Evolutionary conservation across 1,140 invertebrate species (phyloP).

Genomic region (Charaxes varanes): DNA sequence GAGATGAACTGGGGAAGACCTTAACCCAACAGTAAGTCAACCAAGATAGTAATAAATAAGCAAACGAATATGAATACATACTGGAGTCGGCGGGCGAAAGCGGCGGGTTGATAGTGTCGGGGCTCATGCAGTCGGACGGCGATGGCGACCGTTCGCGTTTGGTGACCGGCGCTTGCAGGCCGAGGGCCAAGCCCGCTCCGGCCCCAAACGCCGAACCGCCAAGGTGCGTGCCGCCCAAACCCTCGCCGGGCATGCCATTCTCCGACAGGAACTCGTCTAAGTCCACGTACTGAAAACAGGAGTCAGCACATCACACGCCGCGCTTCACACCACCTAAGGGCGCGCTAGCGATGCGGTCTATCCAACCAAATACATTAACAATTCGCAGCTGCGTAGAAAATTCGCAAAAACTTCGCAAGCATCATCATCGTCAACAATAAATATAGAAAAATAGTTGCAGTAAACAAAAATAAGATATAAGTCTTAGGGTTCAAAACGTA

Average conservation of each 20-base stretch:
- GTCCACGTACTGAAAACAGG: constrained; percentile 90
- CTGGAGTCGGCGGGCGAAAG: constrained; percentile 88
- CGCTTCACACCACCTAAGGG: constrained; percentile 11
- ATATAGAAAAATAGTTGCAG: constrained; percentile 4
- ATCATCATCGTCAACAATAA: not conserved
- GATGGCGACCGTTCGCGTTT: constrained; percentile 88
- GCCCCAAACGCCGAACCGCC: constrained; percentile 74
- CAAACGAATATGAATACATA: constrained; percentile 79
- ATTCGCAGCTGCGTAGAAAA: constrained; percentile 13
- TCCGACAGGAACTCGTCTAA: constrained; percentile 96
- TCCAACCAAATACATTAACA: constrained; percentile 3
- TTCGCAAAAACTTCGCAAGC: constrained; percentile 17
- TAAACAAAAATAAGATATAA: constrained; percentile 7
- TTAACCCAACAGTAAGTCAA: too few species aligned
- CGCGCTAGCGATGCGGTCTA: constrained; percentile 10
- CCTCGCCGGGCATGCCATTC: constrained; percentile 91
- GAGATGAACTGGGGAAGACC: too few species aligned
- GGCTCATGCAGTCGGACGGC: constrained; percentile 89
- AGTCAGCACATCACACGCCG: constrained; percentile 27
- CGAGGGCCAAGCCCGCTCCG: constrained; percentile 73
- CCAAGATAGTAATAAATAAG: too few species aligned
- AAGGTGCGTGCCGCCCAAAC: constrained; percentile 77
- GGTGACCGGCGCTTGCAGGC: constrained; percentile 75
- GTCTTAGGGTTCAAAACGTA: too few species aligned
- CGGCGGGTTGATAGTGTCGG: constrained; percentile 88